Percentiles rank a stretch among this genome's conserved stretches.
These are phyloP conservation scores for Astyanax mexicanus DNA, from an alignment of 2,797 vertebrate genomes.

Conservation along the genomic window DNA sequence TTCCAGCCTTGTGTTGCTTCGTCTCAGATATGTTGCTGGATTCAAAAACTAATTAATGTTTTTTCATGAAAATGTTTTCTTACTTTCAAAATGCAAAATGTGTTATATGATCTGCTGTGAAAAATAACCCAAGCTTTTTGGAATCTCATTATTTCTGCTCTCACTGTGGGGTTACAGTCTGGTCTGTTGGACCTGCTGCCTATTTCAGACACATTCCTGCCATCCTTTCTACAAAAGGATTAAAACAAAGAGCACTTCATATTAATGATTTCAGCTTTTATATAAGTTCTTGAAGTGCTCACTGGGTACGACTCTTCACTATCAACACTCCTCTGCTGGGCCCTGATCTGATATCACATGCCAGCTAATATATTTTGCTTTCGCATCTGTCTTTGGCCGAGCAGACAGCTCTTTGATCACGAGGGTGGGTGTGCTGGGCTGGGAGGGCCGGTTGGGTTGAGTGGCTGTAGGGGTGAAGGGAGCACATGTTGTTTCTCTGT, in stretches of 20 bases:
- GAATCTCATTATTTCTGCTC: background rate
- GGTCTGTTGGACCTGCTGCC: background rate
- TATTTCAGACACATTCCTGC: background rate
- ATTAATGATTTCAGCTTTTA: slow-evolving; percentile 25
- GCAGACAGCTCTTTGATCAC: slow-evolving; percentile 67
- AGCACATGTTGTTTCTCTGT: slow-evolving; percentile 57
- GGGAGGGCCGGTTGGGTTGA: slow-evolving; percentile 20
- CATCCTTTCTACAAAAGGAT: too few species aligned
- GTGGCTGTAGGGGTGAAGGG: slow-evolving; percentile 17
- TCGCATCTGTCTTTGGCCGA: slow-evolving; percentile 65
- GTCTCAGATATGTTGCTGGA: too few species aligned
- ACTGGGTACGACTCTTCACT: slow-evolving; percentile 61
- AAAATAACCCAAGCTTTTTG: too few species aligned
- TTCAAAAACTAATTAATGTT: too few species aligned
- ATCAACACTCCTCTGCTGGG: slow-evolving; percentile 58
- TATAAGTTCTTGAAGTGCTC: slow-evolving; percentile 31
- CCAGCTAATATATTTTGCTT: slow-evolving; percentile 65
- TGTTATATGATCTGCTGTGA: too few species aligned
- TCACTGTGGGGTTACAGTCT: background rate
- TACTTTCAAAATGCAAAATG: too few species aligned
- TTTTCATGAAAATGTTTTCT: too few species aligned
- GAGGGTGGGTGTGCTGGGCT: slow-evolving; percentile 28
- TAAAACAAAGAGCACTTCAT: background rate
- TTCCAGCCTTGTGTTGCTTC: too few species aligned
- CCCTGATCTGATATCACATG: slow-evolving; percentile 55